Base-by-base conservation (phyloP, 2,888 invertebrate genomes). In the Campoplex capitator region DNA sequence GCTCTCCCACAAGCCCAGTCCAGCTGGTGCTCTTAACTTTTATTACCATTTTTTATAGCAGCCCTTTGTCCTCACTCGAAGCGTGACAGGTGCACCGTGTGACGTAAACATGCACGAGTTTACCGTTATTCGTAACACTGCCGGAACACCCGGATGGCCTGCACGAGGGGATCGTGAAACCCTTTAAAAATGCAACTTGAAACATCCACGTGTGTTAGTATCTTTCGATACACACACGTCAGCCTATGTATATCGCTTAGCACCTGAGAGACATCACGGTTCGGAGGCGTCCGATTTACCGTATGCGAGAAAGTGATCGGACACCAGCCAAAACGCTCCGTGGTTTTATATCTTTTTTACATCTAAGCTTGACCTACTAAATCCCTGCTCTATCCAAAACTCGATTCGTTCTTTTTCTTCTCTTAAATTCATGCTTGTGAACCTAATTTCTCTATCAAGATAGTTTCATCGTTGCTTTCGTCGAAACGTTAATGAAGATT, bases 41-140 rank as follows among this genome's bases (percentile, higher is more conserved):
- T 80, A 28, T 79, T 68, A 62, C 45, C 8, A 56, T 81, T 78
- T 45, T 75, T 80, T 48, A 76, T 65, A 84, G 88, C 90, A 90
- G 90, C 92, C 92, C 92, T 92, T 93, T 90, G 91, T 91, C 88
- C 88, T 51, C 78, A 78, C 67, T 75, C 88, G 88, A 89, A 88
- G 89, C 91, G 89, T 90, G 92, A 92, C 93, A 93, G 93, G 93
- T 93, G 93, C 88, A 67, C 75, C 86, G 54, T 42, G 89, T 93
- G 93, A 93, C 93, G 93, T 92, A 93, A 79, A 93, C 89, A 62
- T 51, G 38, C 45, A 67, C 38, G 68, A 84, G 65, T 78, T 91
- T 92, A 92, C 93, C 93, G 93, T 93, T 93, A 93, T 89, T 82
- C 83, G 74, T 62, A 58, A 58, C 54, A 76, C 71, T 32, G n/a